Base-by-base conservation (phyloP, 1,140 invertebrate genomes). In the Drosophila novamexicana region DNA sequence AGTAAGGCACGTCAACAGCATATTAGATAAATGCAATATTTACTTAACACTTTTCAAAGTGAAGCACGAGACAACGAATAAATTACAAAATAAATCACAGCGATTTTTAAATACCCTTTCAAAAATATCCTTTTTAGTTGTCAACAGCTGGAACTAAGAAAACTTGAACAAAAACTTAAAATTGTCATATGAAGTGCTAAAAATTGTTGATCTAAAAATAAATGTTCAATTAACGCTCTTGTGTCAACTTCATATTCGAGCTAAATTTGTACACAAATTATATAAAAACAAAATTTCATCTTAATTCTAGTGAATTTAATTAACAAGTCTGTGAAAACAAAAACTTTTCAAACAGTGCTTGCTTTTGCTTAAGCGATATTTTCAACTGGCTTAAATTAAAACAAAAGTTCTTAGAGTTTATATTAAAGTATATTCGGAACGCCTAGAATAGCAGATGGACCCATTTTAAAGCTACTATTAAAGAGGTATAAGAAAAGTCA, bases 1-100 rank as follows among this genome's bases (percentile, higher is more conserved):
- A 36, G 9, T 22, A 29, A 29, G 10, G 37, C 12, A 10, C 39
- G 29, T 32, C 10, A 59, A 57, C 0, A 22, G 44, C 8, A 40
- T 29, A 22, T 12, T 44, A 32, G 7, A 58, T 16, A 29, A 29
- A 57, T 22, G 32, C 7, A 57, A 14, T 57, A 44, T 57, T 57
- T 59, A 45, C 45, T 7, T 14, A 16, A 1, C 8, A 18, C 18
- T 22, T 56, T 18, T 18, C 0, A 8, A 6, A 53, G 8, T 16
- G 9, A 56, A 29, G 40, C 9, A 40, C 3, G 5, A 39, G 45
- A 40, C 37, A 1, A 0, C 5, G 10, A 14, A 56, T 37, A 29
- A 29, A 6, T 12, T 12, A 12, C 2, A 29, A 12, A 29, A 6
- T 18, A 22, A 22, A 12, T 45, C 42, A 45, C 1, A 45, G 14